Base-by-base conservation (phyloP, 1,140 invertebrate genomes). In the Penaeus vannamei region DNA sequence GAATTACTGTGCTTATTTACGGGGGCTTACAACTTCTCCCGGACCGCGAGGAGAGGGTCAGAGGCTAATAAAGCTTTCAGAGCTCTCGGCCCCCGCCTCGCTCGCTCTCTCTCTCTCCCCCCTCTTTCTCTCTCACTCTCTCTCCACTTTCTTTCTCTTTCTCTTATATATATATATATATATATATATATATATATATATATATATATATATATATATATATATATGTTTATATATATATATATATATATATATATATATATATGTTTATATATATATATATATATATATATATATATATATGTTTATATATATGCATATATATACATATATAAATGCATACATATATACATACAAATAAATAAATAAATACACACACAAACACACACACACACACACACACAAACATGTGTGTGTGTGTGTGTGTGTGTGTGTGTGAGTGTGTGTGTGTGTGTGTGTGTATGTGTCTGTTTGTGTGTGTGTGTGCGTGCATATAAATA, bases 171-270 rank as follows among this genome's bases (percentile, higher is more conserved):
- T 26, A 22, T 72, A 26, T 26, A n/a, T 72, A 5, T n/a, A n/a
- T 72, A n/a, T 72, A 8, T 72, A 8, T 72, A n/a, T 72, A n/a
- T 72, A n/a, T 72, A 23, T 72, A n/a, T 72, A 69, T 69, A 69
- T 26, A 72, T 72, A 22, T 72, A 72, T 26, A 22, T 72, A 26
- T 26, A n/a, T 72, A 5, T n/a, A n/a, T 72, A n/a, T 72, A 8
- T 72, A 8, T 72, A n/a, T 72, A n/a, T 72, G 32, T 72, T 29
- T 72, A n/a, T 72, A 69, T 69, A 69, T n/a, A 72, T 23, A 72
- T n/a, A 72, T 72, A 72, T n/a, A 72, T 22, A 72, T n/a, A 72
- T 72, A 72, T 72, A 72, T 69, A 69, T 69, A 72, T 72, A 72
- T 72, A 72, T 72, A 22, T 72, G n/a, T 72, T 2, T 72, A 72